These are phyloP conservation scores for Colius striatus DNA, from an alignment of 2,113 vertebrate genomes.

Conservation along the genomic window DNA sequence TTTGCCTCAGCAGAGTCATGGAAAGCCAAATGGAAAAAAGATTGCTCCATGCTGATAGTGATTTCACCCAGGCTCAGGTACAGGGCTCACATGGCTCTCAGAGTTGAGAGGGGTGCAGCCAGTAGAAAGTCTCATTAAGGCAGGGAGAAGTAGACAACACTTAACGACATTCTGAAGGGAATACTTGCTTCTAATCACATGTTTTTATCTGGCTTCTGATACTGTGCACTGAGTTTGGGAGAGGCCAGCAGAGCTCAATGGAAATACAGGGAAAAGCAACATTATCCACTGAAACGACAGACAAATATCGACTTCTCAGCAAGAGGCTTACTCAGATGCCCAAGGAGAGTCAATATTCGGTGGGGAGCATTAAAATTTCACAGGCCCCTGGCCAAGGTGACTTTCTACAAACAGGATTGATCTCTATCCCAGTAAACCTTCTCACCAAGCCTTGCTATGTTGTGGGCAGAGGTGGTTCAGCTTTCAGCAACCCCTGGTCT, in stretches of 20 bases:
- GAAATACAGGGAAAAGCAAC: constrained; percentile 52
- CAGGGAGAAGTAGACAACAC: neutral
- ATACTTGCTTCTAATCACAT: neutral
- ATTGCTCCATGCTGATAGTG: neutral
- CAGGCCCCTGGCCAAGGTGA: constrained; percentile 62
- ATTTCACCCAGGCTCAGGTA: neutral
- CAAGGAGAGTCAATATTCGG: constrained; percentile 51
- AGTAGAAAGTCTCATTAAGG: neutral
- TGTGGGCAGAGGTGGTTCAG: neutral
- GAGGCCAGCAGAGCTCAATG: neutral
- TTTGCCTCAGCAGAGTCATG: neutral
- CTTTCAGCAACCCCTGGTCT: neutral
- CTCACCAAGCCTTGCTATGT: neutral
- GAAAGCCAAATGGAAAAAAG: neutral
- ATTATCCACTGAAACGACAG: constrained; percentile 58
- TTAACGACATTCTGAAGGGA: neutral
- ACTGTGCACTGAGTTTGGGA: neutral
- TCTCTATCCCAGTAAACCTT: neutral
- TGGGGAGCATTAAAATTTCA: constrained; percentile 70
- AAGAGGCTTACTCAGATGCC: constrained; percentile 49
- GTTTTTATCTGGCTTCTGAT: neutral
- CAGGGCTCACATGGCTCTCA: accelerated
- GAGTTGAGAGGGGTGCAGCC: neutral
- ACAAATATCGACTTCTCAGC: constrained; percentile 43
- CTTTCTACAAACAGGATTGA: neutral